phyloP scores from a whole-genome alignment of 2,113 vertebrate genomes.

The Scolopax mira region DNA sequence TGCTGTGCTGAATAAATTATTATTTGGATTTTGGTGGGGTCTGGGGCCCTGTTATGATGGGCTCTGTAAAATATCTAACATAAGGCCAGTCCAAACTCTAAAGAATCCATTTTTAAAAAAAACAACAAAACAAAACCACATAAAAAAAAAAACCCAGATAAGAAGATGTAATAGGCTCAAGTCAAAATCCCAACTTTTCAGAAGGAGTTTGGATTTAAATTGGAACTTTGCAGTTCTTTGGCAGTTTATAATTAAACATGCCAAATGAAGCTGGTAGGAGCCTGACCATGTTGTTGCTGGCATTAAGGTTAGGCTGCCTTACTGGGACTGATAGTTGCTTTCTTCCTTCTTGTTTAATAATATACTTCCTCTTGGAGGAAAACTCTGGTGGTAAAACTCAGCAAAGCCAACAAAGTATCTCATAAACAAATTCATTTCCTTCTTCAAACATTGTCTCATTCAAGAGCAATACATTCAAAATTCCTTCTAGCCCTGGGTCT shows the following conservation, averaged over 20 bases:
- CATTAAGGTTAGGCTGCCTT: not conserved
- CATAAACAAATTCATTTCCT: slow-evolving; percentile 54
- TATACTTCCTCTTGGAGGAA: slow-evolving; percentile 49
- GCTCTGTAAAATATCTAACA: not conserved
- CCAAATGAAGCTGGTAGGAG: not conserved
- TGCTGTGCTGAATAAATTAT: not conserved
- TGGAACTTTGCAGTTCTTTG: not conserved
- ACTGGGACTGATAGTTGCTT: not conserved
- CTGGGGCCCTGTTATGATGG: not conserved
- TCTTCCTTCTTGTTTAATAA: slow-evolving; percentile 48
- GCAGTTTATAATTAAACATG: not conserved
- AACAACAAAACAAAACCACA: too few relatives aligned
- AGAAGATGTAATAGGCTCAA: not conserved
- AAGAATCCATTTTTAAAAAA: not conserved
- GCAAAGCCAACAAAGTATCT: slow-evolving; percentile 31
- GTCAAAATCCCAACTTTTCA: slow-evolving; percentile 2
- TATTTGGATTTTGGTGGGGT: not conserved
- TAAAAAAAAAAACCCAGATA: not conserved
- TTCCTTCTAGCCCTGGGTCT: not conserved
- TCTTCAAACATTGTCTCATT: slow-evolving; percentile 54
- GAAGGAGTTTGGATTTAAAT: not conserved
- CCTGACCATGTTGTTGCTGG: not conserved
- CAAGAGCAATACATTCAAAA: slow-evolving; percentile 17
- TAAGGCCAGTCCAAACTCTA: not conserved
- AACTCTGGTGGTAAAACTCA: slow-evolving; percentile 37